Evolutionary conservation across 1,140 invertebrate genomes (phyloP), one percentile per base, ranked within the genome.

Genomic region (Sarcophaga bullata): DNA sequence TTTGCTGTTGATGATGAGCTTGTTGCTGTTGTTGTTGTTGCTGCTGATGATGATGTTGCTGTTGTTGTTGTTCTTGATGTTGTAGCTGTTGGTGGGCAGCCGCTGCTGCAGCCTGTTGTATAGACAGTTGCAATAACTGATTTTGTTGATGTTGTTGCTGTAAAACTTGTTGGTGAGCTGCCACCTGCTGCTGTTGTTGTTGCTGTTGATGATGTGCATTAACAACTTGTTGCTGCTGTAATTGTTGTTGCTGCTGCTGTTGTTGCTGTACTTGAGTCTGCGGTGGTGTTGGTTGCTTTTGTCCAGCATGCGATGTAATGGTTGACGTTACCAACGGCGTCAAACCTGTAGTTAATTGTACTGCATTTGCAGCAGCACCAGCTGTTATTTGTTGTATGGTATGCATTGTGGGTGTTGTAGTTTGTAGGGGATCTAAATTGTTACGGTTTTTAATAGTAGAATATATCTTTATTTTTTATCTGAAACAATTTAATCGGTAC

Each of bases 371-470:
- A 37, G 82, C 86, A 62, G 86, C 87, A 72, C 85, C 89, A 52
- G 85, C 87, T 81, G 86, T 90, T 85, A 86, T 91, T 86, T 85
- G 89, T 85, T 85, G 89, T 72, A 90, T 90, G 75, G 88, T 90
- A 83, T 90, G 88, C 87, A 90, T 90, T 37, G 88, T 90, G 48
- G 88, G 88, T 50, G 75, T 48, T 78, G 75, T 52, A 82, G 86
- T 85, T 81, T 90, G 89, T 84, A 88, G 87, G 25, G 89, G 88
- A 85, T 87, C 87, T 88, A 84, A 78, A 85, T 11, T 73, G 4
- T 48, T 37, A 62, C 1, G n/a, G 10, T 68, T 3, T 68, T 68
- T 47, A 48, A 80, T 47, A 8, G 8, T 68, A 58, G 47, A 68
- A 81, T 68, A 13, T 3, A 6, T 47, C 10, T 25, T 72, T 72